A percentile compares a stretch with the other conserved stretches of the same genome.
Conservation (phyloP, 2,797 vertebrate species). For the Carduelis carduelis region DNA sequence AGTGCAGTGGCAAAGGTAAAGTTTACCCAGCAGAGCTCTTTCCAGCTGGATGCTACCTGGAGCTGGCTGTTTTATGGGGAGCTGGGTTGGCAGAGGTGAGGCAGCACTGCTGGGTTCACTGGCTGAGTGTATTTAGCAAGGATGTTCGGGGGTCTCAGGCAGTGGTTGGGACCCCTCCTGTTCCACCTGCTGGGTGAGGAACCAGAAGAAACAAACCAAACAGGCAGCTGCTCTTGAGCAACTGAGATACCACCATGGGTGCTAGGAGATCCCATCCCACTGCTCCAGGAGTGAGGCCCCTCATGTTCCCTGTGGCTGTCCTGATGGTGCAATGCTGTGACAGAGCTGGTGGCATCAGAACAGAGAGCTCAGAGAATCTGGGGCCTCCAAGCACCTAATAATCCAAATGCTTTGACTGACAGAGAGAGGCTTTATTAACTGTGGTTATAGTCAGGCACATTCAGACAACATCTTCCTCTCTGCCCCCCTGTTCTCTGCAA, state of each 20-base stretch:
- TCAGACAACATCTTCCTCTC: not conserved
- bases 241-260: not conserved
- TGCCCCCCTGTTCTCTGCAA: not conserved
- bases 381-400: not conserved
- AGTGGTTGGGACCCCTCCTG: not conserved
- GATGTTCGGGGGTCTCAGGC: not conserved
- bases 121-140: not conserved
- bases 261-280: not conserved
- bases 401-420: not conserved
- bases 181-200: not conserved
- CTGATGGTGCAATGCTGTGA: not conserved
- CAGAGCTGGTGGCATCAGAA: not conserved
- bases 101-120: not conserved
- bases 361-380: not conserved
- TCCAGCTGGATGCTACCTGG: not conserved
- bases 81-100: not conserved
- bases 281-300: not conserved
- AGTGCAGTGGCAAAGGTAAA: not conserved
- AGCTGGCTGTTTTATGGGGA: not conserved
- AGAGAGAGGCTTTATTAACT: not conserved
- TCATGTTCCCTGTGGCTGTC: not conserved
- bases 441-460: not conserved
- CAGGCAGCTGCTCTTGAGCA: not conserved
- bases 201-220: not conserved
- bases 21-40: not conserved